Evolutionary conservation across 1,140 invertebrate species (phyloP).

Genomic region (Parasteatoda tepidariorum): DNA sequence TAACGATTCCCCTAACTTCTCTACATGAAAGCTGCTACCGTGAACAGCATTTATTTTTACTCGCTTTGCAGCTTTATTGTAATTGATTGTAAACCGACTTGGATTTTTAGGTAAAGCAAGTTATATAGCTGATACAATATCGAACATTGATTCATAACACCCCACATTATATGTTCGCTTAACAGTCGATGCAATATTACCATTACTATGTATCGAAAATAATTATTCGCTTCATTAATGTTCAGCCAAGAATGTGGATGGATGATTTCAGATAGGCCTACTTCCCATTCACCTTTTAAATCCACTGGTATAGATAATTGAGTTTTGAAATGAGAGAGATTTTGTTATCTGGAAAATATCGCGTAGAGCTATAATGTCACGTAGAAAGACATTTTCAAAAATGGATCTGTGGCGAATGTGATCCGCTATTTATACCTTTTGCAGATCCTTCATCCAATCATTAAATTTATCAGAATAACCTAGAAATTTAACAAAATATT

Average conservation of each 20-base stretch:
- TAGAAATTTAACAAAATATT: conserved; percentile 19
- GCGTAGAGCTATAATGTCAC: not conserved
- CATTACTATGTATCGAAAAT: not conserved
- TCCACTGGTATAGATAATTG: not conserved
- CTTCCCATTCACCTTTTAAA: conserved; percentile 1
- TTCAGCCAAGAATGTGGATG: conserved; percentile 1
- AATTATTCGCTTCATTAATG: not conserved
- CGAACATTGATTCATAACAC: no score
- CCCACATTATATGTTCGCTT: no score
- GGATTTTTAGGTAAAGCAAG: no score
- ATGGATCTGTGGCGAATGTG: no score
- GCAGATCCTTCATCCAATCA: not conserved
- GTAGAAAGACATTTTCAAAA: conserved; percentile 7
- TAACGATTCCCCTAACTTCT: no score
- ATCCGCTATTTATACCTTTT: not conserved
- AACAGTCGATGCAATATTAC: no score
- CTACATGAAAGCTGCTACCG: no score
- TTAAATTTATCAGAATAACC: conserved; percentile 17
- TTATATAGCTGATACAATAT: no score
- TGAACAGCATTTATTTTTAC: no score
- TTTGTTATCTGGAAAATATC: conserved; percentile 14
- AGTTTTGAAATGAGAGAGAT: not conserved
- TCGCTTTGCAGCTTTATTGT: no score
- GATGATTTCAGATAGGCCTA: conserved; percentile 10
- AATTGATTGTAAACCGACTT: no score